Conservation (phyloP, 2,797 vertebrate genomes). For the Girardinus metallicus region DNA sequence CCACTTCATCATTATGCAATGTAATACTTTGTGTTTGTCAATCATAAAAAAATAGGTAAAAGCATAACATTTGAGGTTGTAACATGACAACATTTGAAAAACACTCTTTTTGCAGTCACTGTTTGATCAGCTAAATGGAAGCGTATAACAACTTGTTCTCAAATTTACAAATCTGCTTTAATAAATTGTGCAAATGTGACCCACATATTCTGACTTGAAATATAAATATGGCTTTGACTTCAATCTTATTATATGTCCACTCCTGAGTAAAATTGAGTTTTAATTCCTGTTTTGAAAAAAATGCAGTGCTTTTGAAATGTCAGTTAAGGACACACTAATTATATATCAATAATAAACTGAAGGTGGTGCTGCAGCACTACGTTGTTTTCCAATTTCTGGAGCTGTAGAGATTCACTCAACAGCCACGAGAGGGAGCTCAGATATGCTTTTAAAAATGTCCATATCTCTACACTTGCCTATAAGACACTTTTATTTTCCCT, state of each 20-base stretch:
- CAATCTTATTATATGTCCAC: background rate
- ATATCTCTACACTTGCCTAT: background rate
- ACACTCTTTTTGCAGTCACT: background rate
- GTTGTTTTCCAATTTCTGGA: slow-evolving; percentile 3
- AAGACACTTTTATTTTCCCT: background rate
- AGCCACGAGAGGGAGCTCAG: slow-evolving; percentile 63
- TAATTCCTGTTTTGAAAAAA: background rate
- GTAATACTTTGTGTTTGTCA: background rate
- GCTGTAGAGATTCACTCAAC: background rate
- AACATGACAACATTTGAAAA: background rate
- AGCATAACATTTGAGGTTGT: background rate
- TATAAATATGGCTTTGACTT: background rate
- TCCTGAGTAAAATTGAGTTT: background rate
- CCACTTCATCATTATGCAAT: background rate
- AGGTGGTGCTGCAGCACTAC: background rate
- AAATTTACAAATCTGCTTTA: background rate
- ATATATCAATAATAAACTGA: background rate
- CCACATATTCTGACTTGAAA: background rate
- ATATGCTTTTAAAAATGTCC: background rate
- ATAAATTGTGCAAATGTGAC: background rate
- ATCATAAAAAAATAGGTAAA: background rate
- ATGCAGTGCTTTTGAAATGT: no score
- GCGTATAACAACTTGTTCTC: background rate
- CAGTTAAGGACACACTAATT: background rate
- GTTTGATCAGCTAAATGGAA: background rate